Percentiles rank a stretch among this genome's conserved stretches.
These are phyloP conservation scores for Drosophila nigricruria DNA, from an alignment of 2,888 invertebrate genomes.

Conservation along the genomic window DNA sequence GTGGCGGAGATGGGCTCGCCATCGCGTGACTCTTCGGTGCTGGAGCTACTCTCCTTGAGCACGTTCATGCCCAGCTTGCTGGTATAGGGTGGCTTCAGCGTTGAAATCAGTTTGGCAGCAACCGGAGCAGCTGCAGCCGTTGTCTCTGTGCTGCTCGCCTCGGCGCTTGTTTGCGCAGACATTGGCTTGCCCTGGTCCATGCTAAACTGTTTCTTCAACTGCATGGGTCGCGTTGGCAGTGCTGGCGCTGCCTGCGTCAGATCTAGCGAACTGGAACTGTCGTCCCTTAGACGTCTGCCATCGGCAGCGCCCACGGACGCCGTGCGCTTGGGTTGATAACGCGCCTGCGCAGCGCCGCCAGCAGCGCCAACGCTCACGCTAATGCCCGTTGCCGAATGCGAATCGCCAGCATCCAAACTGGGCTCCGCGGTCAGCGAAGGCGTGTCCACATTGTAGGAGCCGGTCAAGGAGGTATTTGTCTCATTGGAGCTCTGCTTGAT, in stretches of 20 bases:
- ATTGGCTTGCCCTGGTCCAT: conserved; percentile 84
- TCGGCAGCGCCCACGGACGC: conserved; percentile 83
- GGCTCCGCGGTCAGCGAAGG: conserved; percentile 84
- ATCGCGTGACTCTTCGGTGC: conserved; percentile 85
- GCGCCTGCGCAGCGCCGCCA: conserved; percentile 64
- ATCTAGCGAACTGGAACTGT: conserved; percentile 71
- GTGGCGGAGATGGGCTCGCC: conserved; percentile 67
- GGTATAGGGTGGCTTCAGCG: conserved; percentile 82
- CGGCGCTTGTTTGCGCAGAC: conserved; percentile 59
- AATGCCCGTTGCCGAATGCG: conserved; percentile 71
- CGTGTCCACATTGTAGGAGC: conserved; percentile 85
- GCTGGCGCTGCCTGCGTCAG: conserved; percentile 75
- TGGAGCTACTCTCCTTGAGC: conserved; percentile 85
- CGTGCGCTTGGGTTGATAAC: conserved; percentile 82
- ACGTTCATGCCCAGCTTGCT: conserved; percentile 84
- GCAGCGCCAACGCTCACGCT: conserved; percentile 64
- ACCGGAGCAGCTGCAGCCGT: conserved; percentile 50
- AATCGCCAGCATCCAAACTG: conserved; percentile 83
- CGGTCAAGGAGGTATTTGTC: conserved; percentile 85
- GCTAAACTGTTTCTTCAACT: conserved; percentile 85
- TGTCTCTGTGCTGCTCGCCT: conserved; percentile 39
- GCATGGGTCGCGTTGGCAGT: conserved; percentile 81
- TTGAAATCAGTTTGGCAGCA: conserved; percentile 81
- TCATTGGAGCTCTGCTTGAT: conserved; percentile 86
- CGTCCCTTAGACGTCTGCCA: conserved; percentile 68